Percentiles rank a stretch among this genome's conserved stretches.
phyloP scores from a whole-genome alignment of 2,888 invertebrate species.

The Trichopoda pennipes region DNA sequence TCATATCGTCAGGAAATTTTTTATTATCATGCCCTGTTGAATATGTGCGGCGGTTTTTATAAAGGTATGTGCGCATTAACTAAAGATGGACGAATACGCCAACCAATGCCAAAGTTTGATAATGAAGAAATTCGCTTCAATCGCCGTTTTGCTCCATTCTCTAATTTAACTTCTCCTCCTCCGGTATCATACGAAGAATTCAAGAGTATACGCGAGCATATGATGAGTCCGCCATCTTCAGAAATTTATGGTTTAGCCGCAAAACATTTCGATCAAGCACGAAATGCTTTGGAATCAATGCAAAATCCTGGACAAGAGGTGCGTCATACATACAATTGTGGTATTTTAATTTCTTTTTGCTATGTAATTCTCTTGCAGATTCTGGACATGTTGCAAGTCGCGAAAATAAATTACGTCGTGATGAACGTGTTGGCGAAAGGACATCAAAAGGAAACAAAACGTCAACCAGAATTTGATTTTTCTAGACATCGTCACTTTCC shows the following conservation, averaged over 20 bases:
- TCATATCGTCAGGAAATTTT: conserved; percentile 90
- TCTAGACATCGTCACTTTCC: conserved; percentile 94
- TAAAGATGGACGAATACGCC: conserved; percentile 91
- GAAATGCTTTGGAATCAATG: conserved; percentile 91
- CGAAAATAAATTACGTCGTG: conserved; percentile 97
- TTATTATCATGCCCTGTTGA: conserved; percentile 95
- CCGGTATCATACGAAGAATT: conserved; percentile 95
- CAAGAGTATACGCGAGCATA: conserved; percentile 88
- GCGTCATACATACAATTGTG: not conserved
- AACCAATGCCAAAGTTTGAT: conserved; percentile 94
- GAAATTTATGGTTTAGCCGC: conserved; percentile 91
- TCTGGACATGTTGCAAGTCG: conserved; percentile 90
- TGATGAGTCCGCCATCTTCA: conserved; percentile 83
- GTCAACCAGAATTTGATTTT: conserved; percentile 95
- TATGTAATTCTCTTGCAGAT: conserved; percentile 82
- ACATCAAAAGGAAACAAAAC: conserved; percentile 92
- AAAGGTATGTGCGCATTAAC: conserved; percentile 96
- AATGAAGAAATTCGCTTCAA: conserved; percentile 96
- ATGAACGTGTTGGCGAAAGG: conserved; percentile 95
- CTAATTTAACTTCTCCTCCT: conserved; percentile 92
- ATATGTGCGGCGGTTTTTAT: conserved; percentile 96
- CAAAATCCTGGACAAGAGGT: conserved; percentile 91
- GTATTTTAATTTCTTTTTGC: not conserved
- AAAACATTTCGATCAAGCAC: conserved; percentile 95
- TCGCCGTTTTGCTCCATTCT: conserved; percentile 95